Conservation (phyloP, 2,888 invertebrate species). For the Ephialtes manifestator region DNA sequence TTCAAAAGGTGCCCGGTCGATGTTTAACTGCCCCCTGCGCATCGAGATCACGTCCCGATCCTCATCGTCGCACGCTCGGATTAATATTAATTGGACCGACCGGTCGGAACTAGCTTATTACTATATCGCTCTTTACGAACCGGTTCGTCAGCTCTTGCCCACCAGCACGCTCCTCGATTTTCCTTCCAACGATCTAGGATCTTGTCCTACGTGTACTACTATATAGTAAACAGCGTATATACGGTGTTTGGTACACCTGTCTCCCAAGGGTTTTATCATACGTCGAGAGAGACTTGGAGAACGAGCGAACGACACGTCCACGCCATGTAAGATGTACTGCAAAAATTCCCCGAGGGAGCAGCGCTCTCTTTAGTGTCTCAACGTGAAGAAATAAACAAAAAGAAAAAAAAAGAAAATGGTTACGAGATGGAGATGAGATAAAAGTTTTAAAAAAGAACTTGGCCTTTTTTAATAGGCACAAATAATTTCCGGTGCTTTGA, state of each 20-base stretch:
- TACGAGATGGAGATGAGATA: conserved; percentile 33
- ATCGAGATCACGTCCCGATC: conserved; percentile 32
- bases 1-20: not conserved
- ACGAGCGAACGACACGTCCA: conserved; percentile 51
- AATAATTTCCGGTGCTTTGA: conserved; percentile 28
- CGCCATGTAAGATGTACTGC: conserved; percentile 35
- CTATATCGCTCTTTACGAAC: conserved; percentile 36
- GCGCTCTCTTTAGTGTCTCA: conserved; percentile 40
- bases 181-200: conserved; percentile 62
- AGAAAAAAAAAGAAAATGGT: not conserved
- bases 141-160: conserved; percentile 46
- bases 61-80: conserved; percentile 45
- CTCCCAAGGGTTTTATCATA: conserved; percentile 35
- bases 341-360: conserved; percentile 54
- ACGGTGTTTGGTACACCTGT: conserved; percentile 53
- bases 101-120: conserved; percentile 51
- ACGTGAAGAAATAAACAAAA: not conserved
- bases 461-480: not conserved
- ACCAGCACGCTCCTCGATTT: conserved; percentile 41
- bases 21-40: not conserved
- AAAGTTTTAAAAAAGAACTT: not conserved
- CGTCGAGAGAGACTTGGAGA: conserved; percentile 24
- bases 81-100: conserved; percentile 65
- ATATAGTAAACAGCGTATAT: conserved; percentile 24
- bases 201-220: conserved; percentile 43